phyloP scores from a whole-genome alignment of 2,888 invertebrate genomes.

The Cremastinae sp. region DNA sequence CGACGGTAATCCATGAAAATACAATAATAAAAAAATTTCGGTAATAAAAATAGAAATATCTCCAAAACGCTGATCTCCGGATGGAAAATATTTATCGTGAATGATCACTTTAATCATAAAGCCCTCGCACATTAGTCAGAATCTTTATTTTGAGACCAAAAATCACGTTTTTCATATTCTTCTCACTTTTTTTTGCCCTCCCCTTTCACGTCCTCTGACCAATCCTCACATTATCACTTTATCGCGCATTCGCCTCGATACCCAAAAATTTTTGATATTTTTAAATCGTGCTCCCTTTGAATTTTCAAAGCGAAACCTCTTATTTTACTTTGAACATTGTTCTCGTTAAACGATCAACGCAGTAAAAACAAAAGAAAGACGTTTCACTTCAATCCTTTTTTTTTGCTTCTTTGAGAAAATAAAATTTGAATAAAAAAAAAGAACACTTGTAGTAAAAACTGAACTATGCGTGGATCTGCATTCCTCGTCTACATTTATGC shows the following conservation, averaged over 20 bases:
- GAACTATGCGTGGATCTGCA: background rate
- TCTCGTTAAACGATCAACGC: too few species aligned
- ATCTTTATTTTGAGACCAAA: conserved; percentile 38
- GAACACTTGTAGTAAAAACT: background rate
- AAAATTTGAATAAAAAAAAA: background rate
- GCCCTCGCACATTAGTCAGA: conserved; percentile 44
- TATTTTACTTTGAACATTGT: too few species aligned
- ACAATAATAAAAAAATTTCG: conserved; percentile 71
- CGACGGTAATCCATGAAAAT: conserved; percentile 61
- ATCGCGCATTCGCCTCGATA: conserved; percentile 33
- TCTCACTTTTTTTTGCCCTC: conserved; percentile 23
- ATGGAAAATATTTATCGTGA: conserved; percentile 25
- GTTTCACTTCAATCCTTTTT: conserved; percentile 8
- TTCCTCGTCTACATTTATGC: too few species aligned
- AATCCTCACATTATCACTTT: conserved; percentile 52
- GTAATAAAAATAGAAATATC: conserved; percentile 75
- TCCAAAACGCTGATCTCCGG: conserved; percentile 58
- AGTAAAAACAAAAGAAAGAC: too few species aligned
- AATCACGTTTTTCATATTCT: too few species aligned
- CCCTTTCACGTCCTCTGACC: conserved; percentile 8
- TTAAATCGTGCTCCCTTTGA: conserved; percentile 31
- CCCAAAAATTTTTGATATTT: conserved; percentile 46
- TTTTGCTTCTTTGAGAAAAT: conserved; percentile 1
- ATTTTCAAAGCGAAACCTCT: too few species aligned
- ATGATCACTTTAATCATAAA: conserved; percentile 46